Base-by-base conservation (phyloP, 2,888 invertebrate species). In the Agrotis puta region DNA sequence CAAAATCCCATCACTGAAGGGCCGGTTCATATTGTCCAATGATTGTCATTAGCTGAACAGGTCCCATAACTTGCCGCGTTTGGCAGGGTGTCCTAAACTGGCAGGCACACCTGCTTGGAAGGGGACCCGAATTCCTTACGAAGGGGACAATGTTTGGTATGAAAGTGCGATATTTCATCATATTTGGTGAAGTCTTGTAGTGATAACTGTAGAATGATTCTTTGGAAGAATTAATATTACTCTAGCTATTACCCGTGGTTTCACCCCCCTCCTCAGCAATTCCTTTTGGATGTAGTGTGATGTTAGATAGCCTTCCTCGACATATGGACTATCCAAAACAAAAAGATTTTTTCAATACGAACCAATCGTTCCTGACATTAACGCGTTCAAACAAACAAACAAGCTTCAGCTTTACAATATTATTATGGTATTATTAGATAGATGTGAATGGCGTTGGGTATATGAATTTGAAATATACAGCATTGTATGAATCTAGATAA, bases 91-190 rank as follows among this genome's bases (percentile, higher is more conserved):
- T 85, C 86, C 82, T 85, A 81, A 90, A 90, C 91, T 88, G 91
- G 91, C 85, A 87, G 79, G 76, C 82, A 88, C 93, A 94, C 94
- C 93, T 93, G 93, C 92, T 90, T 81, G 71, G 65, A 70, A 79
- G 86, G 85, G 89, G 91, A 87, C 87, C 87, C 80, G 82, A 88
- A 89, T 88, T 88, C 85, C 84, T 88, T 81, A 72, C 74, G 77
- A 84, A 84, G 88, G 87, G 83, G 78, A 85, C 81, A 79, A 78
- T 85, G 76, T 73, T 73, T 62, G 68, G 58, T 61, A 70, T 75
- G 77, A 71, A 83, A 75, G 70, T 70, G 58, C 68, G 47, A 70
- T 77, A 72, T 74, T 77, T 64, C 47, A 76, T 79, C 69, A 45
- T 71, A 58, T 70, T 75, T 67, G 22, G 71, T 76, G 64, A 62